phyloP scores from a whole-genome alignment of 2,888 invertebrate species.

The Acanthopleura granulata region DNA sequence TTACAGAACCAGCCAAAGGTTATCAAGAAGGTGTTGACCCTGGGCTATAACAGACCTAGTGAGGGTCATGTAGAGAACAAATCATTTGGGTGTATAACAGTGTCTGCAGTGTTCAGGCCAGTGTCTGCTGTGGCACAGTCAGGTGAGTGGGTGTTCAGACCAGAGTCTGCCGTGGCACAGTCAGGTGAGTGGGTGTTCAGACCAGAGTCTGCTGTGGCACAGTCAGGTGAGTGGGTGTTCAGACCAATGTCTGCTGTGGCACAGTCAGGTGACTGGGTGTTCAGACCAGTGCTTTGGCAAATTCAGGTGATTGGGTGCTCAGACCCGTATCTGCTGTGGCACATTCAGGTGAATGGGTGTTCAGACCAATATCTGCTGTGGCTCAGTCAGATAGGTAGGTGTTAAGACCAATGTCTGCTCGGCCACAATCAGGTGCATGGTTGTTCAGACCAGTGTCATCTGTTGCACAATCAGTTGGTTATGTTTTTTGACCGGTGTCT shows the following conservation, averaged over 20 bases:
- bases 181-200: too few species aligned
- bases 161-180: too few species aligned
- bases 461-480: slow-evolving; percentile 52
- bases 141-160: slow-evolving; percentile 45
- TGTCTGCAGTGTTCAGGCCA: slow-evolving; percentile 72
- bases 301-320: too few species aligned
- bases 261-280: slow-evolving; percentile 51
- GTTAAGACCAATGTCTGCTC: too few species aligned
- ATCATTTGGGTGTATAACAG: slow-evolving; percentile 68
- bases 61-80: slow-evolving; percentile 54
- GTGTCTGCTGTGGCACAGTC: slow-evolving; percentile 68
- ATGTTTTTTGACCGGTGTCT: too few species aligned
- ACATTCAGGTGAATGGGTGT: slow-evolving; percentile 55
- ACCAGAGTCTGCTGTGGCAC: too few species aligned
- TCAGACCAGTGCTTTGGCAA: too few species aligned
- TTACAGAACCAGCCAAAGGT: slow-evolving; percentile 53
- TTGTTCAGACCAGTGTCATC: slow-evolving; percentile 72
- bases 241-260: slow-evolving; percentile 70
- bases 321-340: too few species aligned
- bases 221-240: slow-evolving; percentile 59
- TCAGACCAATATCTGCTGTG: slow-evolving; percentile 71
- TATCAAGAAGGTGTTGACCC: slow-evolving; percentile 50
- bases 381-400: slow-evolving; percentile 51
- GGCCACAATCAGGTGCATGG: too few species aligned
- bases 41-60: slow-evolving; percentile 63